A percentile compares a stretch with the other conserved stretches of the same genome.
Evolutionary conservation across 2,113 vertebrate species (phyloP).

Genomic region (Oncorhynchus mykiss): DNA sequence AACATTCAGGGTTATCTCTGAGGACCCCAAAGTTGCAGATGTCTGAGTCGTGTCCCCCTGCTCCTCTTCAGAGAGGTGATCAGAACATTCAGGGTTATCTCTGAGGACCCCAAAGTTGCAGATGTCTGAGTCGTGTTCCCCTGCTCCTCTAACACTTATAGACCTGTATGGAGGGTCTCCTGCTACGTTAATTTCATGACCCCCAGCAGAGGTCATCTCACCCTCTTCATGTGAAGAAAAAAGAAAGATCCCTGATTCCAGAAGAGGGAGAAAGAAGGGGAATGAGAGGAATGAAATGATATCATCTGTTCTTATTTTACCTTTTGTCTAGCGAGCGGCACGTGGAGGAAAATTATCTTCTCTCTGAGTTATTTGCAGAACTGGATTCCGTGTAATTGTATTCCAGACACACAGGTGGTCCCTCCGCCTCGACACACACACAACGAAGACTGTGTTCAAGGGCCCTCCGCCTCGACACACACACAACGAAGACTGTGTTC

Average conservation of each 20-base stretch:
- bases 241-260: slow-evolving; percentile 33
- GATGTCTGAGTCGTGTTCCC: not conserved
- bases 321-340: slow-evolving; percentile 74
- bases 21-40: too few species aligned
- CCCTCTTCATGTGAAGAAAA: slow-evolving; percentile 2
- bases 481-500: slow-evolving; percentile 42
- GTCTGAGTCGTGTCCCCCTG: too few species aligned
- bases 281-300: slow-evolving; percentile 49
- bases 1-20: too few species aligned
- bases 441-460: slow-evolving; percentile 57
- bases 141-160: not conserved
- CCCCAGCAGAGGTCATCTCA: not conserved
- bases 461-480: slow-evolving; percentile 25
- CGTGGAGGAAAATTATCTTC: slow-evolving; percentile 79
- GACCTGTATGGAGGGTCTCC: not conserved
- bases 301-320: slow-evolving; percentile 84
- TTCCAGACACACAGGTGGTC: slow-evolving; percentile 82
- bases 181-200: too few species aligned
- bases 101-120: not conserved
- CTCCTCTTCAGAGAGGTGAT: slow-evolving; percentile 43
- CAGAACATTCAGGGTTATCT: slow-evolving; percentile 27
- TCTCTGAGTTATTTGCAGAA: slow-evolving; percentile 80
- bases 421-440: slow-evolving; percentile 50
- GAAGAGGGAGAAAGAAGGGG: slow-evolving; percentile 14
- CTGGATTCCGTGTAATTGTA: slow-evolving; percentile 83